Base-by-base conservation (phyloP, 2,888 invertebrate species). In the Odontocolon sp. region DNA sequence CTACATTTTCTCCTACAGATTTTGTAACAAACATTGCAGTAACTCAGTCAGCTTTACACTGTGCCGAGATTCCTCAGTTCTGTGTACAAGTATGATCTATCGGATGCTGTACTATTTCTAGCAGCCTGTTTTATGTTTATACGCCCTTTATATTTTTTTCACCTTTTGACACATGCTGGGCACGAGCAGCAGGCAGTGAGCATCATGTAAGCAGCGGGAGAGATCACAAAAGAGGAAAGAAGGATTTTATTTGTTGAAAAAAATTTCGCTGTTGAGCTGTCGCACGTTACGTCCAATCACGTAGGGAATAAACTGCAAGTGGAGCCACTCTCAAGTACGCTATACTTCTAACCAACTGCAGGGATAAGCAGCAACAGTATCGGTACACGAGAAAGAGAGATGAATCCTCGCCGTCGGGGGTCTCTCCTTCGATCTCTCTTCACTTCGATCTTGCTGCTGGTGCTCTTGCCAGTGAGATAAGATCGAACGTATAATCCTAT, bases 401-500 rank as follows among this genome's bases (percentile, higher is more conserved):
- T 54, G 69, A 74, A 78, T 74, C 54, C 69, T 66, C 77, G 74
- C 73, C 69, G 76, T 71, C 71, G 76, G 74, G 69, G 77, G 77
- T 70, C 70, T 64, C 54, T 59, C 63, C 23, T 14, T 61, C 23
- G 28, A 26, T 56, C 36, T 33, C 47, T 52, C 54, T 33, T 59
- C 33, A 61, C 47, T 61, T 26, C 45, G 40, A 28, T 68, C 59
- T 47, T 66, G 54, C 63, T 38, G 52, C 47, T 68, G 33, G 21
- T 61, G 75, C 40, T 16, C 47, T 23, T 63, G 64, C 70, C 31
- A 16, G 45, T 40, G 70, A 81, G 81, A 79, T 79, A 81, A 78
- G 73, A 79, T 79, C 78, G 73, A 71, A 73, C 75, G 79, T 74
- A 79, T 80, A 80, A 80, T 80, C 80, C 79, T 80, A 79, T 80